Conservation (phyloP, 2,888 invertebrate genomes). For the Hirtodrosophila trivittata region DNA sequence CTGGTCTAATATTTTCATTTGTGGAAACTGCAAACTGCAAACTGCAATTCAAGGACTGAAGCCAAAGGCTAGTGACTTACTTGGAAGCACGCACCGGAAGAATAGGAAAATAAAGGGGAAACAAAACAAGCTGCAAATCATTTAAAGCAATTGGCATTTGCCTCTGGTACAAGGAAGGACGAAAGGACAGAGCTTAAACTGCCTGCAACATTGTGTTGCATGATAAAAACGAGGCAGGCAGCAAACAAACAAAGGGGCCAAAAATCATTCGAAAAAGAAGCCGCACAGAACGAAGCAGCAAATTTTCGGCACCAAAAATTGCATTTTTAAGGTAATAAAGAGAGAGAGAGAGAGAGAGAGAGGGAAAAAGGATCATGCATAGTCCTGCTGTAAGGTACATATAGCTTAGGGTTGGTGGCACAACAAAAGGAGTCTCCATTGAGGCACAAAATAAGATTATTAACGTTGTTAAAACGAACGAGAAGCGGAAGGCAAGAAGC, state of each 20-base stretch:
- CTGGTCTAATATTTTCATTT: slow-evolving; percentile 17
- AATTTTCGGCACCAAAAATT: slow-evolving; percentile 31
- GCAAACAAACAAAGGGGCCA: slow-evolving; percentile 7
- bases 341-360: no score
- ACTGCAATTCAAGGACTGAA: background rate
- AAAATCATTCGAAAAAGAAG: slow-evolving; percentile 9
- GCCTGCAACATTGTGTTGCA: slow-evolving; percentile 38
- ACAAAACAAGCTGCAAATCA: slow-evolving; percentile 41
- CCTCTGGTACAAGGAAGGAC: slow-evolving; percentile 20
- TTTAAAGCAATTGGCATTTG: slow-evolving; percentile 31
- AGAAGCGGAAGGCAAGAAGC: slow-evolving; percentile 55
- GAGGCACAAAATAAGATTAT: slow-evolving; percentile 76
- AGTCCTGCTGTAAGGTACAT: background rate
- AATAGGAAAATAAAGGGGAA: slow-evolving; percentile 5
- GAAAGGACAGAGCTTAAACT: slow-evolving; percentile 6
- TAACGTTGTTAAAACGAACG: slow-evolving; percentile 73
- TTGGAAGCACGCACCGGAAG: slow-evolving; percentile 12
- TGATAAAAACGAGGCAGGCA: slow-evolving; percentile 32
- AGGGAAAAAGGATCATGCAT: slow-evolving; percentile 59
- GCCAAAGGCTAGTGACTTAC: slow-evolving; percentile 10
- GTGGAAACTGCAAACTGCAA: slow-evolving; percentile 1
- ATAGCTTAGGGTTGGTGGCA: slow-evolving; percentile 24
- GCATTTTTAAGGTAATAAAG: slow-evolving; percentile 51
- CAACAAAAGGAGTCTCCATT: slow-evolving; percentile 61
- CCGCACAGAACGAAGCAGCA: slow-evolving; percentile 5